A percentile compares a stretch with the other conserved stretches of the same genome.
phyloP scores from a whole-genome alignment of 2,113 vertebrate genomes.

The Charadrius vociferus region DNA sequence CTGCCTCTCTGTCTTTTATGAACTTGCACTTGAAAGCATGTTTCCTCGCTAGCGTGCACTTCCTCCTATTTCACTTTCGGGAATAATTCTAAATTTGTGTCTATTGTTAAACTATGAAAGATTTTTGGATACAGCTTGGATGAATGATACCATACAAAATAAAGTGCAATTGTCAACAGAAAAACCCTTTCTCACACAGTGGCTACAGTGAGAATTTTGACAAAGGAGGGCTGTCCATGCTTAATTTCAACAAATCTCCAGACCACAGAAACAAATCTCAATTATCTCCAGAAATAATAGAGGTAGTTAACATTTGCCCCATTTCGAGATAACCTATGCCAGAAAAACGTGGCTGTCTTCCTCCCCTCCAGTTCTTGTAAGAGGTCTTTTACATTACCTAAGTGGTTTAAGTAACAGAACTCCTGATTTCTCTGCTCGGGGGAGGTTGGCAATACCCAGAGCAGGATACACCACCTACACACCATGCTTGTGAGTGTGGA shows the following conservation, averaged over 20 bases:
- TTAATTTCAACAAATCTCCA: background rate
- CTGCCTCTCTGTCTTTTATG: background rate
- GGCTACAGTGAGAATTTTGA: background rate
- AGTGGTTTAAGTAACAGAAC: background rate
- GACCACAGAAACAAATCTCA: background rate
- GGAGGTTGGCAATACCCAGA: background rate
- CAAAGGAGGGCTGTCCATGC: background rate
- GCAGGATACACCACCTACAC: background rate
- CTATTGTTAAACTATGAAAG: background rate
- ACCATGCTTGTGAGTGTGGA: rapidly evolving
- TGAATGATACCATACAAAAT: background rate
- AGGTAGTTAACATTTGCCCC: background rate
- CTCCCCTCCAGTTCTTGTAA: background rate
- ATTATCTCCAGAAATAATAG: background rate
- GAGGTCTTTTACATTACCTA: background rate
- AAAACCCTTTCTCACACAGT: background rate
- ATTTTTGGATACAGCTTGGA: background rate
- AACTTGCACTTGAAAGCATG: background rate
- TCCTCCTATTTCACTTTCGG: background rate
- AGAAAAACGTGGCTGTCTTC: background rate
- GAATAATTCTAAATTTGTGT: background rate
- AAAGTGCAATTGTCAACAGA: background rate
- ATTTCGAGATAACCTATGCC: background rate
- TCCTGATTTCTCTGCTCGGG: background rate
- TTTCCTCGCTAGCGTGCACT: background rate